These are phyloP conservation scores for Chionodraco myersi DNA, from an alignment of 2,113 vertebrate species.

Conservation along the genomic window DNA sequence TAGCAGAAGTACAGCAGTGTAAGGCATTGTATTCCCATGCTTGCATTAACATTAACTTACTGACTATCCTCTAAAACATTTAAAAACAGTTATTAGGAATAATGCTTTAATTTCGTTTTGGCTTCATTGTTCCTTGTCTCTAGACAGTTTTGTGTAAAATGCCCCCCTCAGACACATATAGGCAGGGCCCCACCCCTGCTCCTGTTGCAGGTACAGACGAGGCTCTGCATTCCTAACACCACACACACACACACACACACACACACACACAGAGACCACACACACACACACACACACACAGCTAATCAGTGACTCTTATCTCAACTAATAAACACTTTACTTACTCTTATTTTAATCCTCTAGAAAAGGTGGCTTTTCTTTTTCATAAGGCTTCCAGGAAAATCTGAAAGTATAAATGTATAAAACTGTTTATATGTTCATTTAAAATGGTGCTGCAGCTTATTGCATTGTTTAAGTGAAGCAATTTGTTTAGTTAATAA, in stretches of 20 bases:
- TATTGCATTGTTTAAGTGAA: not conserved
- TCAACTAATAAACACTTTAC: not conserved
- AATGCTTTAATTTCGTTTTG: not conserved
- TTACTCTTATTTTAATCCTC: not conserved
- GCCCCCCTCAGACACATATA: slow-evolving; percentile 26
- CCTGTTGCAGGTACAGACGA: slow-evolving; percentile 58
- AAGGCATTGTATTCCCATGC: not conserved
- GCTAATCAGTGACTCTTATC: not conserved
- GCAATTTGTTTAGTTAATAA: not conserved
- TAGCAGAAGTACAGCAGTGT: not conserved
- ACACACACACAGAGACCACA: slow-evolving; percentile 17
- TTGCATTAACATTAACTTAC: not conserved
- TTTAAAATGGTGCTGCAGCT: not conserved
- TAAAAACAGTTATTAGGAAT: not conserved
- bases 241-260: slow-evolving; percentile 27
- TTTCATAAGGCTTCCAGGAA: not conserved
- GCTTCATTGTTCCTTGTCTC: not conserved
- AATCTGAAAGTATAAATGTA: not conserved
- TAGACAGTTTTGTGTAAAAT: slow-evolving; percentile 13
- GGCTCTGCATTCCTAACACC: slow-evolving; percentile 55
- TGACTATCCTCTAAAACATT: not conserved
- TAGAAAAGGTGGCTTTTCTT: not conserved
- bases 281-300: not conserved
- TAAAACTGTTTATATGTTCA: not conserved
- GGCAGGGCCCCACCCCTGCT: slow-evolving; percentile 54